A percentile compares a stretch with the other conserved stretches of the same genome.
phyloP scores from a whole-genome alignment of 2,888 invertebrate genomes.

The Pandemis heparana region DNA sequence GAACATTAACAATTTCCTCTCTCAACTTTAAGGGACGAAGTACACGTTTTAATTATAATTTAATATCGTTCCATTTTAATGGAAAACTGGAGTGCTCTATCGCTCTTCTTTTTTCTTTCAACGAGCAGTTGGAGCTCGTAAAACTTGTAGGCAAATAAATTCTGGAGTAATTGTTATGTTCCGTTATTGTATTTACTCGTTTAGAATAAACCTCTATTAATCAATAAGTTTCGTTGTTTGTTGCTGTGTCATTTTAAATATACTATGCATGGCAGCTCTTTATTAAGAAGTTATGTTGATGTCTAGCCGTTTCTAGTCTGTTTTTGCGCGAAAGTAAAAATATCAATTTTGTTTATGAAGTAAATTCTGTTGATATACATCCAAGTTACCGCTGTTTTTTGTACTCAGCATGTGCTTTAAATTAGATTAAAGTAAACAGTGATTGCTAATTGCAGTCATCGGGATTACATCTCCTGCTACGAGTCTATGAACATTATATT shows the following conservation, averaged over 20 bases:
- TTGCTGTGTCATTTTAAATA: not conserved
- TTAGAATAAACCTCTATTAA: slow-evolving; percentile 16
- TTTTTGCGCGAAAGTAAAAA: not conserved
- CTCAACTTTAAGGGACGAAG: slow-evolving; percentile 11
- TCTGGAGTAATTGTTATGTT: slow-evolving; percentile 23
- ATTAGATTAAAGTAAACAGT: no score
- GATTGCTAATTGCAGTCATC: no score
- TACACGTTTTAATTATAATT: slow-evolving; percentile 33
- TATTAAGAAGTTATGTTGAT: not conserved
- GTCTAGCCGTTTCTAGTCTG: not conserved
- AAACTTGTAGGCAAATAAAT: slow-evolving; percentile 27
- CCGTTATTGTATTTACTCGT: slow-evolving; percentile 17
- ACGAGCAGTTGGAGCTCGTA: slow-evolving; percentile 9
- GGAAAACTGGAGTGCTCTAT: slow-evolving; percentile 28
- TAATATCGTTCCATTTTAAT: slow-evolving; percentile 34
- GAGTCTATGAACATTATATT: no score
- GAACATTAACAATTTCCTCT: not conserved
- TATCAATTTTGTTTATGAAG: not conserved
- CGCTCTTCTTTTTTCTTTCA: slow-evolving; percentile 24
- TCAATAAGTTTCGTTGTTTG: slow-evolving; percentile 14
- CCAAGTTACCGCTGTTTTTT: no score
- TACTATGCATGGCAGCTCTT: no score
- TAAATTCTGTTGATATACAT: no score
- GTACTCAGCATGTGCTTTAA: no score
- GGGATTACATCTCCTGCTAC: no score